Evolutionary conservation across 30 jellyfish, hydroid and myxozoan genomes (phyloP).

Genomic region (Aurelia sp.): DNA sequence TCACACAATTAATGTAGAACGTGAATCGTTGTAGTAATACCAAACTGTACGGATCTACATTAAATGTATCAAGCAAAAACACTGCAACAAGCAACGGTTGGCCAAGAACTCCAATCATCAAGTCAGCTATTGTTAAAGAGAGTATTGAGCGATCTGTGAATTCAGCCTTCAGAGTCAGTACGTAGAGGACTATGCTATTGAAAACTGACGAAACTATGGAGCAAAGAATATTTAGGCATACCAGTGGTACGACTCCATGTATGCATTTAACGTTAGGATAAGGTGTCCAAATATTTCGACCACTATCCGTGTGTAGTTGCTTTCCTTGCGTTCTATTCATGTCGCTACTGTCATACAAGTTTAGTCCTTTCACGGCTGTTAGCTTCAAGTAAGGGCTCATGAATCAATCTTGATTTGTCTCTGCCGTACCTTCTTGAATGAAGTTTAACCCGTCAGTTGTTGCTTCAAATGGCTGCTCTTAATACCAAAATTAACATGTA

Average conservation of each 20-base stretch:
- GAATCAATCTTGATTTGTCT: too few species aligned
- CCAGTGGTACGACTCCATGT: neutral
- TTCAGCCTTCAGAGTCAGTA: neutral
- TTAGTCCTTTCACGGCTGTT: too few species aligned
- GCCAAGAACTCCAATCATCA: constrained; percentile 4
- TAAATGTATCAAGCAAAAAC: neutral
- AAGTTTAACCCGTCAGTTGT: too few species aligned
- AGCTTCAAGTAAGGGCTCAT: too few species aligned
- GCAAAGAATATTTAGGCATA: constrained; percentile 9
- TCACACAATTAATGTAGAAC: constrained; percentile 17
- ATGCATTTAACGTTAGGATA: constrained; percentile 27
- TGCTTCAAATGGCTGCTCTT: too few species aligned
- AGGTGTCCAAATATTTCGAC: constrained; percentile 17
- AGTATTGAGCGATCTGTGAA: constrained; percentile 38
- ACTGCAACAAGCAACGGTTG: constrained; percentile 32
- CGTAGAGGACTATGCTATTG: constrained; percentile 15
- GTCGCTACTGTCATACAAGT: too few species aligned
- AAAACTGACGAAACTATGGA: constrained; percentile 5
- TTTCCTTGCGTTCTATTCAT: too few species aligned
- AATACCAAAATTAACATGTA: too few species aligned
- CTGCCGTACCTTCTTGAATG: too few species aligned
- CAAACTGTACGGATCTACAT: neutral
- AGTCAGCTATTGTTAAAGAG: constrained; percentile 39
- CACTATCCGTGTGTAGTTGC: too few species aligned
- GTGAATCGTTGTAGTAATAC: constrained; percentile 8